Conservation (phyloP, 2,888 invertebrate genomes). For the Anarsia innoxiella region DNA sequence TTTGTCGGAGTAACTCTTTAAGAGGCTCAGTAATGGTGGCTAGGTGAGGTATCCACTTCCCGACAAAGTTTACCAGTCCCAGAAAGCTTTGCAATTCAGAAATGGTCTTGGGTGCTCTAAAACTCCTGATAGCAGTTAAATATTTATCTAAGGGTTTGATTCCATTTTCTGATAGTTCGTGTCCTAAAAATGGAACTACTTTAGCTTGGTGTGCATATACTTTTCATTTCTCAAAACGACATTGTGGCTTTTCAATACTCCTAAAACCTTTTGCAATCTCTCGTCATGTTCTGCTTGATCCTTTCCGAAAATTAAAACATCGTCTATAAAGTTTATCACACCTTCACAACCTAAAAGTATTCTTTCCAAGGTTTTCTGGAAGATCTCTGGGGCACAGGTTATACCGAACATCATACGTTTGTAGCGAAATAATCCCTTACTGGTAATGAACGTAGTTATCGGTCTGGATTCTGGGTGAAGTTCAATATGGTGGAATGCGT, state of each 20-base stretch:
- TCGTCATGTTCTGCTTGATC: slow-evolving; percentile 24
- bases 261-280: slow-evolving; percentile 21
- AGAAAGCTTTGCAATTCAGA: slow-evolving; percentile 21
- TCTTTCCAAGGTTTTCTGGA: slow-evolving; percentile 33
- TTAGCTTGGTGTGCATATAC: slow-evolving; percentile 24
- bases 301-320: slow-evolving; percentile 30
- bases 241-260: slow-evolving; percentile 13
- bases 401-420: slow-evolving; percentile 45
- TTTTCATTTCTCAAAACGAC: slow-evolving; percentile 23
- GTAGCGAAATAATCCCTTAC: slow-evolving; percentile 34
- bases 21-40: slow-evolving; percentile 8
- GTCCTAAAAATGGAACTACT: slow-evolving; percentile 27
- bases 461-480: slow-evolving; percentile 26
- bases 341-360: slow-evolving; percentile 32
- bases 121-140: slow-evolving; percentile 21
- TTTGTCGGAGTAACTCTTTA: slow-evolving; percentile 2
- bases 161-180: slow-evolving; percentile 23
- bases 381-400: slow-evolving; percentile 38
- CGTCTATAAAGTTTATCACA: slow-evolving; percentile 37
- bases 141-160: slow-evolving; percentile 28
- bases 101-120: slow-evolving; percentile 16
- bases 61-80: slow-evolving; percentile 17
- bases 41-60: slow-evolving; percentile 12
- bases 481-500: slow-evolving; percentile 40
- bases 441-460: slow-evolving; percentile 42